phyloP scores from a whole-genome alignment of 2,888 invertebrate species.

The Cataglyphis livida region DNA sequence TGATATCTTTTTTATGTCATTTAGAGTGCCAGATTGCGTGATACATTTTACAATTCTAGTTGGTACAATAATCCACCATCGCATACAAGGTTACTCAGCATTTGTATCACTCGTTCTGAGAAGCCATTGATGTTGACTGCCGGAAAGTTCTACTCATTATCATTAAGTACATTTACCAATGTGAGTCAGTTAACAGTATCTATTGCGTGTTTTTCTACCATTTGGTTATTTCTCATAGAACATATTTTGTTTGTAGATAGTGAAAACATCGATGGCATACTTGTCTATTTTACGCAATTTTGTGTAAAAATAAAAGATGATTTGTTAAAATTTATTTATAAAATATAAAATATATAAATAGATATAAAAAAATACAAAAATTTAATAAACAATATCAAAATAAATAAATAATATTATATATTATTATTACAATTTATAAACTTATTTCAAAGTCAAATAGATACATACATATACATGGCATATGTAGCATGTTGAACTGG shows the following conservation, averaged over 20 bases:
- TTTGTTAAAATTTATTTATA: neutral
- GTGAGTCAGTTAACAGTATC: conserved; percentile 80
- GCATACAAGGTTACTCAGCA: conserved; percentile 85
- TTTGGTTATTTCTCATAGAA: neutral
- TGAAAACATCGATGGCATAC: conserved; percentile 58
- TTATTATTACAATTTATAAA: neutral
- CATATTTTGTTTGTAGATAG: conserved; percentile 34
- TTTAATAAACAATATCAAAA: neutral
- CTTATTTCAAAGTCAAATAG: too few species aligned
- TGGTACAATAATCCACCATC: conserved; percentile 87
- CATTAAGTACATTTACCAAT: conserved; percentile 86
- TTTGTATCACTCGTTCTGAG: conserved; percentile 87
- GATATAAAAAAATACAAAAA: neutral
- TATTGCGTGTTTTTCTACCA: neutral
- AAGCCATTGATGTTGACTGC: conserved; percentile 86
- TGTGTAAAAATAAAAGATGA: neutral
- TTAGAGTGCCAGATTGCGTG: conserved; percentile 85
- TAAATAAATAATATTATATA: neutral
- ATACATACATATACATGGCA: too few species aligned
- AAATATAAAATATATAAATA: neutral
- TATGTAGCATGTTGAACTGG: too few species aligned
- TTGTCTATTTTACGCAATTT: conserved; percentile 40
- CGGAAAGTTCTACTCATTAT: conserved; percentile 87
- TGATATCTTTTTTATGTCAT: neutral
- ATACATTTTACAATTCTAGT: conserved; percentile 86